These are phyloP conservation scores for Pristionchus exspectatus DNA, from an alignment of 2,888 invertebrate genomes.

Conservation along the genomic window DNA sequence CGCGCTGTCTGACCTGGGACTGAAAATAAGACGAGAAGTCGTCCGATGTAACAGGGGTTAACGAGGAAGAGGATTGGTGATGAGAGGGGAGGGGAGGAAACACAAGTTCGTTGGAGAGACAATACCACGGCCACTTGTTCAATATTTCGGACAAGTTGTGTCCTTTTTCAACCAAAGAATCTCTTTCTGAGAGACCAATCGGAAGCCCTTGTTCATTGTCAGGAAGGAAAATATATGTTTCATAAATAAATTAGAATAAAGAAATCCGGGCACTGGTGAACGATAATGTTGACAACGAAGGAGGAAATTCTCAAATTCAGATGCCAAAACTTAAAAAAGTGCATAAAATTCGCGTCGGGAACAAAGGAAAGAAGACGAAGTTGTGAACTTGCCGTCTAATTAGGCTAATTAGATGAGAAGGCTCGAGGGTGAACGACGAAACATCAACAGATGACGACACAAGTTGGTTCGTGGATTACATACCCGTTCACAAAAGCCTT, in stretches of 20 bases:
- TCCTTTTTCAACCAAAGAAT: neutral
- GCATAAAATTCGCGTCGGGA: neutral
- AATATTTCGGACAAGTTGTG: neutral
- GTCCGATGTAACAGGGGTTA: constrained; percentile 52
- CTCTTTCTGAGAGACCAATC: too few relatives aligned
- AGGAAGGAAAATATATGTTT: neutral
- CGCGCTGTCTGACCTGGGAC: neutral
- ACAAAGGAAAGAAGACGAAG: neutral
- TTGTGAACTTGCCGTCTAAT: neutral
- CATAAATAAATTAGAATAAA: neutral
- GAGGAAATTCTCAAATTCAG: too few relatives aligned
- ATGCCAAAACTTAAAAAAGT: neutral
- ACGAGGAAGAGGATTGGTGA: constrained; percentile 41
- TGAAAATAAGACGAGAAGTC: neutral
- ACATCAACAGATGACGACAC: neutral
- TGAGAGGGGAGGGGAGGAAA: constrained; percentile 6
- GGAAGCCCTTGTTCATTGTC: too few relatives aligned
- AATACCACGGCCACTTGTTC: neutral
- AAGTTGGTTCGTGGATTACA: too few relatives aligned
- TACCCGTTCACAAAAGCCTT: too few relatives aligned
- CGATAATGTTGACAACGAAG: too few relatives aligned
- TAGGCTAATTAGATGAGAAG: constrained; percentile 9
- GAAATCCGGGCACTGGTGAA: too few relatives aligned
- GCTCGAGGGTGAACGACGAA: neutral
- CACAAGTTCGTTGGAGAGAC: neutral